These are phyloP conservation scores for Lycaon pictus DNA, from an alignment of 2,113 vertebrate genomes.

Conservation along the genomic window DNA sequence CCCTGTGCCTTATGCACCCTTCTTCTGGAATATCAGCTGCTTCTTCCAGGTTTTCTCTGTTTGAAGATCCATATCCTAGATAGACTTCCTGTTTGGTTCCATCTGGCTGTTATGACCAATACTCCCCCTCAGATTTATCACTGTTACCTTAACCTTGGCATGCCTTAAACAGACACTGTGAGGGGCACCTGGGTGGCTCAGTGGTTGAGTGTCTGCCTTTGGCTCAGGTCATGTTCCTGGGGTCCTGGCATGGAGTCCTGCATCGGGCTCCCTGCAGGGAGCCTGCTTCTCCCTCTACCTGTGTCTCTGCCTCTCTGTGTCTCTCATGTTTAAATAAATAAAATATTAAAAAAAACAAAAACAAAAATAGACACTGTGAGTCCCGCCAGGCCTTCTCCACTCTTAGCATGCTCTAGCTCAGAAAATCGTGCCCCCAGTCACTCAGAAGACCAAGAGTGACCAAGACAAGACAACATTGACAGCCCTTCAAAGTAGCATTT, in stretches of 20 bases:
- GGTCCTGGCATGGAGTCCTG: too few species aligned
- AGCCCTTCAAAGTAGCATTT: not conserved
- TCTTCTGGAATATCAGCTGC: not conserved
- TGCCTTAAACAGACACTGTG: not conserved
- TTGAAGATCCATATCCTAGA: not conserved
- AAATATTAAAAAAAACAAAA: too few species aligned
- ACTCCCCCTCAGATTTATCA: not conserved
- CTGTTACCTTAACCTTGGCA: not conserved
- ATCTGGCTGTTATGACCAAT: not conserved
- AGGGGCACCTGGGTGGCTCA: too few species aligned
- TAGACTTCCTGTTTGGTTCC: not conserved
- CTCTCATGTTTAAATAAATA: too few species aligned
- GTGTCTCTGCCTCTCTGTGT: too few species aligned
- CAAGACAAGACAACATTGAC: not conserved
- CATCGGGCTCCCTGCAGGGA: too few species aligned
- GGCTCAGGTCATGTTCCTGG: too few species aligned
- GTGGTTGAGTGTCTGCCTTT: too few species aligned
- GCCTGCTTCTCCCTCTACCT: too few species aligned
- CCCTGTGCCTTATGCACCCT: not conserved
- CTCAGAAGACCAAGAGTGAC: not conserved
- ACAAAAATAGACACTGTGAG: too few species aligned
- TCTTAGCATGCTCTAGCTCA: not conserved
- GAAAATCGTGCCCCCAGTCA: not conserved
- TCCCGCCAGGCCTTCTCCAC: not conserved
- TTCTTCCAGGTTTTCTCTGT: not conserved